These are phyloP conservation scores for Drosophila mercatorum DNA, from an alignment of 2,888 invertebrate species.

Conservation along the genomic window DNA sequence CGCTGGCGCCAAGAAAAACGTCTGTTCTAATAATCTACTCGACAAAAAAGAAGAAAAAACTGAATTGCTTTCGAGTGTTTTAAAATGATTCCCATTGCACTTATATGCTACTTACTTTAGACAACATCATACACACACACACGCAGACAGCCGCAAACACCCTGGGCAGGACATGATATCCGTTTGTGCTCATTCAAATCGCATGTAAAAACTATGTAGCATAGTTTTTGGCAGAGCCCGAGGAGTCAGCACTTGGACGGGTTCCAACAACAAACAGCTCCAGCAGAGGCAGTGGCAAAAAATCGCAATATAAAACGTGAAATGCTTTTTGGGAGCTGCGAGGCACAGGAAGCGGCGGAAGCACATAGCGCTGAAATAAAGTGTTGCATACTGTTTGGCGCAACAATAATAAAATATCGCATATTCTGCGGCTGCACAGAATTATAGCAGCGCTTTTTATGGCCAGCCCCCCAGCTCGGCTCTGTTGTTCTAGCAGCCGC, in stretches of 20 bases:
- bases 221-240: conserved; percentile 55
- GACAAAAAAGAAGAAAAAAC: conserved; percentile 26
- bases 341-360: conserved; percentile 58
- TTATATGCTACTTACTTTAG: conserved; percentile 63
- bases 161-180: conserved; percentile 56
- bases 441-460: conserved; percentile 34
- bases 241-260: conserved; percentile 63
- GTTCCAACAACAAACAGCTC: conserved; percentile 49
- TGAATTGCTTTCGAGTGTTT: conserved; percentile 69
- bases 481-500: background rate
- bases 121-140: conserved; percentile 36
- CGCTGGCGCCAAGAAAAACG: conserved; percentile 59
- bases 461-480: background rate
- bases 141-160: conserved; percentile 21
- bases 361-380: conserved; percentile 72
- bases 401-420: conserved; percentile 78
- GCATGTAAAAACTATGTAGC: conserved; percentile 68
- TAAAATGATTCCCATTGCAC: conserved; percentile 72
- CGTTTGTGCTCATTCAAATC: conserved; percentile 76
- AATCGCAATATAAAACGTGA: conserved; percentile 42
- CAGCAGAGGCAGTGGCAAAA: background rate
- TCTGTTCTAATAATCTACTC: conserved; percentile 58
- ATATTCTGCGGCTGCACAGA: conserved; percentile 65
- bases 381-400: conserved; percentile 77
- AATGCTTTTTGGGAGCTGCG: conserved; percentile 35